Evolutionary conservation across 2,888 invertebrate species (phyloP).

Genomic region (Digitonthophagus gazella): DNA sequence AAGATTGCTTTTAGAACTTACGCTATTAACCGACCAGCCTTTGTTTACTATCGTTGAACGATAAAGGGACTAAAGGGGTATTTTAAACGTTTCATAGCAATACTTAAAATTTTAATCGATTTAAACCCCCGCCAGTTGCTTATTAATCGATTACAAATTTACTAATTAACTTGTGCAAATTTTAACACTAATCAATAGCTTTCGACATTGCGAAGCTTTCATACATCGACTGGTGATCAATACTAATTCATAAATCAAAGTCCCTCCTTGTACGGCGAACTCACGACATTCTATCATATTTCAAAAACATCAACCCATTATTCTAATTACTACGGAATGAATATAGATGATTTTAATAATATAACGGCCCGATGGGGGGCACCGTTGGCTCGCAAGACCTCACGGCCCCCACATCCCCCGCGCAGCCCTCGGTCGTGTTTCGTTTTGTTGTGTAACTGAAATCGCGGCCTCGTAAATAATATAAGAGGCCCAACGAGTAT

Average conservation of each 20-base stretch:
- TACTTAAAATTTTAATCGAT: not conserved
- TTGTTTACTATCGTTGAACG: not conserved
- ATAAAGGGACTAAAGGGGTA: not conserved
- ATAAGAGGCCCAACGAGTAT: not conserved
- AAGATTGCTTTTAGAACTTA: not conserved
- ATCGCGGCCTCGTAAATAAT: not conserved
- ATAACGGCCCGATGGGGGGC: constrained; percentile 37
- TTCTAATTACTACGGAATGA: constrained; percentile 48
- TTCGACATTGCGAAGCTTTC: constrained; percentile 15
- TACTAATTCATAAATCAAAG: constrained; percentile 49
- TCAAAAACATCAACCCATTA: constrained; percentile 50
- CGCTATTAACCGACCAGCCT: not conserved
- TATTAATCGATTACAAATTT: no score
- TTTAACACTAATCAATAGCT: constrained; percentile 16
- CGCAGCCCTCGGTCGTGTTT: not conserved
- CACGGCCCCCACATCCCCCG: not conserved
- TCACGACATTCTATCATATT: constrained; percentile 50
- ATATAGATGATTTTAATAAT: constrained; percentile 47
- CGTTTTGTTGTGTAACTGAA: not conserved
- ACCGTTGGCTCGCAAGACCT: not conserved
- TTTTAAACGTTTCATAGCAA: not conserved
- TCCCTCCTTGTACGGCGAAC: constrained; percentile 45
- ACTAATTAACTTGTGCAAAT: constrained; percentile 7
- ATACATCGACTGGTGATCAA: constrained; percentile 37
- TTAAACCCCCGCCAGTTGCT: no score